These are phyloP conservation scores for Gerris lacustris DNA, from an alignment of 2,888 invertebrate species.

Conservation along the genomic window DNA sequence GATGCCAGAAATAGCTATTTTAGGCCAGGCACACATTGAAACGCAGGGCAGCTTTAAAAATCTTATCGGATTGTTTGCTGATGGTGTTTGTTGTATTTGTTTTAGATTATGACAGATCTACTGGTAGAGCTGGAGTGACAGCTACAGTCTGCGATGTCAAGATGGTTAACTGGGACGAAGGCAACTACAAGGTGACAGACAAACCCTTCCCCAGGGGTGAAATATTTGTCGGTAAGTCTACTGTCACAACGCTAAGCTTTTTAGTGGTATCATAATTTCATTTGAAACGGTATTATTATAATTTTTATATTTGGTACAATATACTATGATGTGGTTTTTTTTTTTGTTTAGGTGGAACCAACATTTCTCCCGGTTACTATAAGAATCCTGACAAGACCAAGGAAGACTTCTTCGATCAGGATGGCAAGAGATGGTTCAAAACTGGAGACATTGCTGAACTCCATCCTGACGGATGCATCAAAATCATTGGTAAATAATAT, in stretches of 20 bases:
- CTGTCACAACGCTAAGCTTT: neutral
- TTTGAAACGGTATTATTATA: too few relatives aligned
- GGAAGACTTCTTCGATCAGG: conserved; percentile 75
- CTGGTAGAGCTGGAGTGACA: conserved; percentile 81
- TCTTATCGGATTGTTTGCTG: too few relatives aligned
- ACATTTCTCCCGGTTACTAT: conserved; percentile 88
- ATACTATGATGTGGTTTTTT: too few relatives aligned
- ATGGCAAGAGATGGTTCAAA: conserved; percentile 81
- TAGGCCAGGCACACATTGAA: too few relatives aligned
- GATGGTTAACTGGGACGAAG: conserved; percentile 88
- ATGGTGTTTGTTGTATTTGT: conserved; percentile 24
- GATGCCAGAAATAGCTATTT: too few relatives aligned
- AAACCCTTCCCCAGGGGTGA: conserved; percentile 74
- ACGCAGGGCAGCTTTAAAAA: too few relatives aligned
- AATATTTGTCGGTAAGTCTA: conserved; percentile 45
- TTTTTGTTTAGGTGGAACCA: conserved; percentile 58
- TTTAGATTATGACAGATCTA: conserved; percentile 49
- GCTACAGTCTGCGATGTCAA: conserved; percentile 71
- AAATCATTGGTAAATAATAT: conserved; percentile 71
- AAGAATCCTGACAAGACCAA: conserved; percentile 75
- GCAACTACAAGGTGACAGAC: conserved; percentile 75
- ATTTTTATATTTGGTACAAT: too few relatives aligned
- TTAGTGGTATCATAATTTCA: too few relatives aligned
- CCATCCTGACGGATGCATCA: conserved; percentile 83
- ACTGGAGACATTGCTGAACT: conserved; percentile 95